Evolutionary conservation across 2,797 vertebrate genomes (phyloP), one percentile per base, ranked within the genome.

Genomic region (Cygnus olor): DNA sequence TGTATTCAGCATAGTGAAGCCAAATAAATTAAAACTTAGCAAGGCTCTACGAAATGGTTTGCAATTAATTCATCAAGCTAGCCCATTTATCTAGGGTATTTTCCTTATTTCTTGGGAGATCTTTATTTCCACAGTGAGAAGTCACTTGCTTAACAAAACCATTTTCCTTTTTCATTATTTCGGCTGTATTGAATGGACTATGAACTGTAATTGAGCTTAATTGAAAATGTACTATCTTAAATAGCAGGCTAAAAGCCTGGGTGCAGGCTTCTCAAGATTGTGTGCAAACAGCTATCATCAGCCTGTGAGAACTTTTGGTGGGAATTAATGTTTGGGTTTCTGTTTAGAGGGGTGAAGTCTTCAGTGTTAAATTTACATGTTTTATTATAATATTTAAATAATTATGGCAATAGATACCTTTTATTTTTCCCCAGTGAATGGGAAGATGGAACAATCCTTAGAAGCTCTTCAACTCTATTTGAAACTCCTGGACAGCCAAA

Each of bases 391-490:
- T 42, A 8, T 47, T 76, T 60, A 64, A 72, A 58, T 58, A 38
- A 70, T 44, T 56, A 38, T 24, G 32, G 28, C 58, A 88, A 8
- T 28, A 42, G 18, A 12, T 69, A 9, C 16, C 66, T 94, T 96
- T 96, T 80, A 40, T 73, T 90, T 95, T 85, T 94, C 91, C 22
- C 27, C 95, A 99, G 99, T 99, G 93, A 99, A 99, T 57, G 99
- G 99, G 47, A 99, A 99, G 97, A 98, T 96, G 56, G 98, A 99
- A 45, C 98, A 98, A 87, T 99, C 99, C n/a, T 94, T 99, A 88
- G 99, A 99, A 98, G 98, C 99, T 38, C 90, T 99, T 93, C 99
- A 99, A 94, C 98, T 99, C 66, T 99, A 99, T 94, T 93, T 99
- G 93, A 99, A 99, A 95, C 98, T 99, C 93, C 98, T 99, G 88